A percentile compares a stretch with the other conserved stretches of the same genome.
phyloP scores from a whole-genome alignment of 1,140 invertebrate genomes.

The Drosophila punjabiensis region DNA sequence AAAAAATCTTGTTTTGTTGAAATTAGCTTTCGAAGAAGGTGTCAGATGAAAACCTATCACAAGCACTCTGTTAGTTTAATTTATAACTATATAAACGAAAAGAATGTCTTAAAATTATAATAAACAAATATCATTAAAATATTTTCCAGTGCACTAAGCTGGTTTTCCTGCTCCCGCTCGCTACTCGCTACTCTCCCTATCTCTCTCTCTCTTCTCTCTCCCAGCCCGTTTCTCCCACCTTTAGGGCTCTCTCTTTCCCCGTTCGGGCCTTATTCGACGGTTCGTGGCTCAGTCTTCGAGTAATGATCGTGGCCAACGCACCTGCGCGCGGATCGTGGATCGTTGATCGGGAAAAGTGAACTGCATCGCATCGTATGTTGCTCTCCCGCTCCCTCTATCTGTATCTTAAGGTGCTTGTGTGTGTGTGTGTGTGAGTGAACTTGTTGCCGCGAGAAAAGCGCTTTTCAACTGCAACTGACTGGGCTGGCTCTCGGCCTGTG shows the following conservation, averaged over 20 bases:
- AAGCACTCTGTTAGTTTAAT: neutral
- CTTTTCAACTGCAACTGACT: conserved; percentile 60
- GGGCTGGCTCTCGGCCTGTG: conserved; percentile 32
- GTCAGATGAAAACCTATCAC: too few relatives aligned
- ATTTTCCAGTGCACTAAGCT: conserved; percentile 46
- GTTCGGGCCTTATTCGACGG: conserved; percentile 29
- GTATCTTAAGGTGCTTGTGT: conserved; percentile 17
- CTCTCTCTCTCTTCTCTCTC: conserved; percentile 15
- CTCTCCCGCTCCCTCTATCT: conserved; percentile 21
- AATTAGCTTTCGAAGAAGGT: neutral
- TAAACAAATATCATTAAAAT: neutral
- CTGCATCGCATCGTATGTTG: conserved; percentile 52
- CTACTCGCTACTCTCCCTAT: conserved; percentile 26
- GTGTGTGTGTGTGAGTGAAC: conserved; percentile 65
- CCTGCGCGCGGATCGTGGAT: conserved; percentile 77
- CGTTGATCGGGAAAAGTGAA: conserved; percentile 48
- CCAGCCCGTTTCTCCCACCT: conserved; percentile 5
- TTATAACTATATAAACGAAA: neutral
- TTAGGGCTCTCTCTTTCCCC: conserved; percentile 8
- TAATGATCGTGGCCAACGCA: conserved; percentile 82
- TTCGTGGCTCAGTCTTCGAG: conserved; percentile 82
- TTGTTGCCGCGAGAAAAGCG: conserved; percentile 77
- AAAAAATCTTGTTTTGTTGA: neutral
- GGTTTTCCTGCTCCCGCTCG: conserved; percentile 54
- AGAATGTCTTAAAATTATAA: too few relatives aligned